These are phyloP conservation scores for Bruchidius siliquastri DNA, from an alignment of 2,888 invertebrate genomes.

Conservation along the genomic window DNA sequence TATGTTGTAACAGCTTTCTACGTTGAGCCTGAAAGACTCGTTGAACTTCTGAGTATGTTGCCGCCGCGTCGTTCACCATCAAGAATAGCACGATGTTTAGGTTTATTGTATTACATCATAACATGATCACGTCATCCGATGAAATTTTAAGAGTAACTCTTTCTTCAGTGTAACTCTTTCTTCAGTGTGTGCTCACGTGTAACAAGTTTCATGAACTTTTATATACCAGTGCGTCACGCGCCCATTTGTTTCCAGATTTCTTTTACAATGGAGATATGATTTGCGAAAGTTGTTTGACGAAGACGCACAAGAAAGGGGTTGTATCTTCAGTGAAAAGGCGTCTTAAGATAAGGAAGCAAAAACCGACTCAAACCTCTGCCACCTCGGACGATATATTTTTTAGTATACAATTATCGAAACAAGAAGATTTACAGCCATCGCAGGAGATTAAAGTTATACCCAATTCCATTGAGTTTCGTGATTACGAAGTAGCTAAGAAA, in stretches of 20 bases:
- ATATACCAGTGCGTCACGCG: no score
- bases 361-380: neutral
- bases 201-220: no score
- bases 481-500: constrained; percentile 36
- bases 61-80: no score
- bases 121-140: no score
- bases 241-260: neutral
- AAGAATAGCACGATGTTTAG: no score
- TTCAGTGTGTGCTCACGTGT: no score
- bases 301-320: neutral
- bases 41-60: no score
- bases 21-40: no score
- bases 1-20: no score
- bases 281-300: constrained; percentile 13
- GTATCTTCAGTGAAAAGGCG: constrained; percentile 3
- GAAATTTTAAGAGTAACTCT: no score
- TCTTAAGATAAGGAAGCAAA: neutral
- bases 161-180: no score
- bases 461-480: constrained; percentile 37
- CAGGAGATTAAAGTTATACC: constrained; percentile 33
- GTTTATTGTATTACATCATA: no score
- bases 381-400: neutral
- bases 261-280: neutral
- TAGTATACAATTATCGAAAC: neutral
- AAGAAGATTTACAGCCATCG: constrained; percentile 5